Base-by-base conservation (phyloP, 2,113 vertebrate species). In the Bufo gargarizans region DNA sequence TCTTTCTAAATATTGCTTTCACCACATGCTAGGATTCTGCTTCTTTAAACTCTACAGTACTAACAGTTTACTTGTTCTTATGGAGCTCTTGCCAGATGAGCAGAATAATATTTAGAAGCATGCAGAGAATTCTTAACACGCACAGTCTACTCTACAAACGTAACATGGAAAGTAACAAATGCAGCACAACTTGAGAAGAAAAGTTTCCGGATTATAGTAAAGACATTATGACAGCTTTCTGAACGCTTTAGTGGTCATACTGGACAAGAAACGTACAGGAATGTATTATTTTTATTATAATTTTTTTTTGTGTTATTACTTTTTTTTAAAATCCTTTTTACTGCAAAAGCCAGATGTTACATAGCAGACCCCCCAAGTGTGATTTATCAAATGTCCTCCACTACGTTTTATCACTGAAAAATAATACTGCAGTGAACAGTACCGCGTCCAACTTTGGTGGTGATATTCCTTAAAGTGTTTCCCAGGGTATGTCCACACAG, bases 1-100 rank as follows among this genome's bases (percentile, higher is more conserved):
- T 56, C 47, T 78, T 78, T 77, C 49, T 77, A 77, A 76, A 77
- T 77, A 77, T 77, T 74, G 71, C 49, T 14, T 47, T 47, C 71
- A 47, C 43, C 1, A n/a, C 16, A 19, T 77, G 1, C 47, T 53
- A 77, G 1, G 19, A 8, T n/a, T 77, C 19, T 53, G 49, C 11
- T 53, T 53, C 76, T 77, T 77, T 77, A 53, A 53, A 78, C 77
- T 22, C 33, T 53, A 22, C 11, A 55, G 77, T 78, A 22, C 50
- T 78, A 78, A 78, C 77, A 78, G 16, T 78, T 78, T 78, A 78
- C 77, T 55, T 56, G 11, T 22, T 55, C 11, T 33, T 78, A n/a
- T n/a, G 19, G 6, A 33, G 20, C 43, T 78, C 22, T 78, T 78
- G 20, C 49, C 49, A 78, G 77, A 56, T 56, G 33, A 55, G n/a